Evolutionary conservation across 2,888 invertebrate genomes (phyloP), one percentile per base, ranked within the genome.

Genomic region (Noctua fimbriata): DNA sequence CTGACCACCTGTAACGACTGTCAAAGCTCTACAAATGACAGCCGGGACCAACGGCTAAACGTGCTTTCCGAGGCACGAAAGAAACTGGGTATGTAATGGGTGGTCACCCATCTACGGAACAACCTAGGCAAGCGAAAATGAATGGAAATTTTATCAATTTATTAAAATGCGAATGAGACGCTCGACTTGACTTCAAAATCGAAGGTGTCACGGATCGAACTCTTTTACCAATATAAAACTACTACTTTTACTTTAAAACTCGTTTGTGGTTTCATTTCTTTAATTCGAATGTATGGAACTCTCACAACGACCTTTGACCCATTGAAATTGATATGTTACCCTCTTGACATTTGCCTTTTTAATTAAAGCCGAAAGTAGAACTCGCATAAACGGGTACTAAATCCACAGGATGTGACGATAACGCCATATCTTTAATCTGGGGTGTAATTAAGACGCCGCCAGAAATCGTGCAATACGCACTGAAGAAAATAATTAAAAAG

Each of bases 311-410:
- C 63, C 41, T 77, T 58, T 60, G 63, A 44, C 32, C 58, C 44
- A 36, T 55, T 82, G 18, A 63, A 83, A 69, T 84, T 69, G 36
- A 82, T 72, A 83, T 63, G 76, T 84, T n/a, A 72, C 69, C 69
- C 72, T 36, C 65, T 70, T 67, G 52, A 66, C 69, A 55, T 78
- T 83, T 73, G 16, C 21, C n/a, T 41, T 84, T 84, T 79, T 73
- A 82, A 82, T 82, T 71, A 79, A 73, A 73, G 2, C n/a, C 47
- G 28, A 55, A 84, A 82, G 73, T 66, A 69, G 79, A 79, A 73
- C 52, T 79, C 44, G 65, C 36, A 69, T 66, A 55, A 73, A 70
- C 73, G 21, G 28, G 55, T 67, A 41, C 60, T 72, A 78, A 63
- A 78, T 69, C 60, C 24, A 52, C 78, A 63, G 67, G 36, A 60